These are phyloP conservation scores for Pentamera pediparva DNA, from an alignment of 53 echinoderm and acorn worm genomes.

Conservation along the genomic window DNA sequence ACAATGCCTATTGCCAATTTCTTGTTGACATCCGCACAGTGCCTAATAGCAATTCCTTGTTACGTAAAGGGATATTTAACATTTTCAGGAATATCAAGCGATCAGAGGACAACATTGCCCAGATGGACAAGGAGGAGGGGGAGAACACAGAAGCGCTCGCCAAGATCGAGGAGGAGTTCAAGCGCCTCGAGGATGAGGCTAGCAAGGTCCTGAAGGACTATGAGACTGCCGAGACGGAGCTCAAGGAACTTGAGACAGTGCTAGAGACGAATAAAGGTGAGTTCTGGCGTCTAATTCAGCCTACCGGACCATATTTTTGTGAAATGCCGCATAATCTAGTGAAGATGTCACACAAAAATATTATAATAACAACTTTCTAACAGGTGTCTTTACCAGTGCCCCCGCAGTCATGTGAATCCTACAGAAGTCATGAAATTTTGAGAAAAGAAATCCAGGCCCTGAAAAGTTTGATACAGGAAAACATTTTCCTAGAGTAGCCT, in stretches of 20 bases:
- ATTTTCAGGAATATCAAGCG: conserved; percentile 77
- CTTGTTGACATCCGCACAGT: too few relatives aligned
- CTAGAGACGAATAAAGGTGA: conserved; percentile 89
- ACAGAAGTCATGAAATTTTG: too few relatives aligned
- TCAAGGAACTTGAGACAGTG: conserved; percentile 71
- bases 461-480: too few relatives aligned
- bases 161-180: conserved; percentile 80
- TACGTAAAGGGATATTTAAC: neutral
- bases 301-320: neutral
- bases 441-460: too few relatives aligned
- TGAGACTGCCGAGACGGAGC: conserved; percentile 61
- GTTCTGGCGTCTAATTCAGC: neutral
- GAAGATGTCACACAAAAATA: too few relatives aligned
- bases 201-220: conserved; percentile 78
- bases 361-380: too few relatives aligned
- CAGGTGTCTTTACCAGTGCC: too few relatives aligned
- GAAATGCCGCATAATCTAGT: neutral
- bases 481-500: too few relatives aligned
- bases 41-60: neutral
- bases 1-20: too few relatives aligned
- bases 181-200: conserved; percentile 83
- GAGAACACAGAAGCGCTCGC: conserved; percentile 69
- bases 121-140: conserved; percentile 86
- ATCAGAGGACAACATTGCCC: conserved; percentile 69
- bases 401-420: too few relatives aligned